Conservation (phyloP, 2,113 vertebrate genomes). For the Todiramphus chloris region DNA sequence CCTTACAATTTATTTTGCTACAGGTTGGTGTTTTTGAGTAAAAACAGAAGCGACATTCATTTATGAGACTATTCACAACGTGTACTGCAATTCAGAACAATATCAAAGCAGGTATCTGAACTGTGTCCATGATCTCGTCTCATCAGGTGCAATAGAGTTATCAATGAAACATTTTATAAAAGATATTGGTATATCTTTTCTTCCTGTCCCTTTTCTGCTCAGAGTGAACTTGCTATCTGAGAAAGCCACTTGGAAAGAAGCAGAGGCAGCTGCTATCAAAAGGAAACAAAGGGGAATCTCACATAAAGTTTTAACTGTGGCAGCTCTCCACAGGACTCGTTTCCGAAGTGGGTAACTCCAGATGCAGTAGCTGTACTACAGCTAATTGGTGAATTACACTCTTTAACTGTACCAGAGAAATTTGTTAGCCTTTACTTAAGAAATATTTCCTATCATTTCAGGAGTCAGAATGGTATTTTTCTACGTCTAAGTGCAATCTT, state of each 20-base stretch:
- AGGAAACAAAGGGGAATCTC: neutral
- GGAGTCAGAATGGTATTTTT: neutral
- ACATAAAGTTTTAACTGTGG: neutral
- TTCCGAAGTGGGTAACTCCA: neutral
- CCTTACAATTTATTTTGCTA: constrained; percentile 3
- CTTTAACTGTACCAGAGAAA: constrained; percentile 11
- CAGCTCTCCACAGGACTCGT: neutral
- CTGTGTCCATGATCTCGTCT: constrained; percentile 22
- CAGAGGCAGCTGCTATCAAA: neutral
- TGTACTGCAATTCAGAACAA: constrained; percentile 35
- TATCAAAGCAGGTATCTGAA: constrained; percentile 28
- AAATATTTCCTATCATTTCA: neutral
- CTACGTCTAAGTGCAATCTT: neutral
- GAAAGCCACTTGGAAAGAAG: neutral
- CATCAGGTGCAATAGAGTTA: constrained; percentile 3
- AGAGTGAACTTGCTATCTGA: neutral
- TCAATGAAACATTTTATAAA: constrained; percentile 6
- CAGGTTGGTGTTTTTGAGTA: constrained; percentile 51
- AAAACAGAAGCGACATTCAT: constrained; percentile 44
- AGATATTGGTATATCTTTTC: neutral
- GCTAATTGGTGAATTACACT: neutral
- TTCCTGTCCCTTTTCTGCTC: neutral
- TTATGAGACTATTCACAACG: constrained; percentile 44
- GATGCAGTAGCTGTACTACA: neutral
- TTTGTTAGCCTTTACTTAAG: neutral